Conservation (phyloP, 2,888 invertebrate genomes). For the Mystacides longicornis region DNA sequence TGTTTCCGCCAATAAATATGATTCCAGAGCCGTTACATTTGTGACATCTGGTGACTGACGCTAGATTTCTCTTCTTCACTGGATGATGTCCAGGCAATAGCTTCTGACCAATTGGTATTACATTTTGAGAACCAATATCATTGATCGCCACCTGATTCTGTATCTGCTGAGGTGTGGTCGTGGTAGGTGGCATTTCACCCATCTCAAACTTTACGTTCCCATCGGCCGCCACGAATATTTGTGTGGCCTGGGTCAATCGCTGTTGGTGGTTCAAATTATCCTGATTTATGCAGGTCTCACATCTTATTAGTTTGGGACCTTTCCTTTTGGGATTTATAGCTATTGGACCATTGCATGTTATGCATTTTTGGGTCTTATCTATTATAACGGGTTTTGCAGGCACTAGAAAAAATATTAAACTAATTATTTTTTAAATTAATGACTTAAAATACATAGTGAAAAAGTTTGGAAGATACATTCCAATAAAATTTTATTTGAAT, state of each 20-base stretch:
- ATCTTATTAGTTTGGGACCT: constrained; percentile 54
- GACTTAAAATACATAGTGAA: too few species aligned
- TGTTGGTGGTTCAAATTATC: constrained; percentile 38
- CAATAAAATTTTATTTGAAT: too few species aligned
- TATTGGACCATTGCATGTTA: constrained; percentile 52
- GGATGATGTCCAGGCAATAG: constrained; percentile 59
- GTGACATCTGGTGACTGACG: constrained; percentile 79
- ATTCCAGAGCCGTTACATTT: constrained; percentile 86
- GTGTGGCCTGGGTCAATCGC: constrained; percentile 39
- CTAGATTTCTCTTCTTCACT: constrained; percentile 74
- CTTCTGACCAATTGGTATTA: constrained; percentile 38
- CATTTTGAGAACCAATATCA: constrained; percentile 39
- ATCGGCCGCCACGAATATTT: constrained; percentile 61
- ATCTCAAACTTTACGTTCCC: constrained; percentile 56
- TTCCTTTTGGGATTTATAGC: constrained; percentile 52
- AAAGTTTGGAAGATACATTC: too few species aligned
- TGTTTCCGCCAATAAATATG: constrained; percentile 66
- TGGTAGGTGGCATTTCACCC: constrained; percentile 33
- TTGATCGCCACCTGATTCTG: constrained; percentile 20
- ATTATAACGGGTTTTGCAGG: constrained; percentile 46
- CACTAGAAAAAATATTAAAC: constrained; percentile 30
- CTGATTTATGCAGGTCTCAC: constrained; percentile 54
- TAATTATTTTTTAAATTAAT: too few species aligned
- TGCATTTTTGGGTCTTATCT: constrained; percentile 51
- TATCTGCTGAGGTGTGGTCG: constrained; percentile 13